These are phyloP conservation scores for Microcaecilia unicolor DNA, from an alignment of 2,797 vertebrate species.

Conservation along the genomic window DNA sequence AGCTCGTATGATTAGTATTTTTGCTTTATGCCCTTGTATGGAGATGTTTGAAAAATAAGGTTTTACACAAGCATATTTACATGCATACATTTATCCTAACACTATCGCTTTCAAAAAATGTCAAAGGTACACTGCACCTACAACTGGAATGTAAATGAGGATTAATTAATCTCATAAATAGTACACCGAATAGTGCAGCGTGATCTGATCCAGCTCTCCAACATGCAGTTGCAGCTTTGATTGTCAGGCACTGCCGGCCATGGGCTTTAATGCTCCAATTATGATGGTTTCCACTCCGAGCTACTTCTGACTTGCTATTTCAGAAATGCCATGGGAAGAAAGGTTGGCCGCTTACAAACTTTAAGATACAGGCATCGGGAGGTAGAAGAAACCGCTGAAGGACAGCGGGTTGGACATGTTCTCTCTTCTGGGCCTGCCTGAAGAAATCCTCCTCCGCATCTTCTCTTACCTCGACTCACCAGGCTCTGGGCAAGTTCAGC, in stretches of 20 bases:
- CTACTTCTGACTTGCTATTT: slow-evolving; percentile 9
- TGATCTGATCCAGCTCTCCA: no score
- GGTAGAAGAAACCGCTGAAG: slow-evolving; percentile 4
- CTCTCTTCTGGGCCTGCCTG: slow-evolving; percentile 71
- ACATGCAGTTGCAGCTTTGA: no score
- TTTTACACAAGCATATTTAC: no score
- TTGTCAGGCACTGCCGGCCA: slow-evolving; percentile 3
- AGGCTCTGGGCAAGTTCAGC: slow-evolving; percentile 73
- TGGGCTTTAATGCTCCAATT: slow-evolving; percentile 9
- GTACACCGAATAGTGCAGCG: no score
- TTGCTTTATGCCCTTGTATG: no score
- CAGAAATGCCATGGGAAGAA: slow-evolving; percentile 51
- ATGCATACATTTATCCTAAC: no score
- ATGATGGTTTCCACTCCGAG: slow-evolving; percentile 53
- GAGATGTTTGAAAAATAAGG: no score
- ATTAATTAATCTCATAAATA: no score
- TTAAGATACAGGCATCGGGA: neutral
- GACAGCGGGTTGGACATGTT: slow-evolving; percentile 36
- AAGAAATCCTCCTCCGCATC: slow-evolving; percentile 84
- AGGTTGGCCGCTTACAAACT: slow-evolving; percentile 17
- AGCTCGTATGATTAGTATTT: no score
- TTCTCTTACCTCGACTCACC: slow-evolving; percentile 78
- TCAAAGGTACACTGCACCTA: no score
- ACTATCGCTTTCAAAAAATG: no score
- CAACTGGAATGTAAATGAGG: no score